Percentiles rank a stretch among this genome's conserved stretches.
Evolutionary conservation across 2,888 invertebrate genomes (phyloP).

Genomic region (Dinocampus coccinellae): DNA sequence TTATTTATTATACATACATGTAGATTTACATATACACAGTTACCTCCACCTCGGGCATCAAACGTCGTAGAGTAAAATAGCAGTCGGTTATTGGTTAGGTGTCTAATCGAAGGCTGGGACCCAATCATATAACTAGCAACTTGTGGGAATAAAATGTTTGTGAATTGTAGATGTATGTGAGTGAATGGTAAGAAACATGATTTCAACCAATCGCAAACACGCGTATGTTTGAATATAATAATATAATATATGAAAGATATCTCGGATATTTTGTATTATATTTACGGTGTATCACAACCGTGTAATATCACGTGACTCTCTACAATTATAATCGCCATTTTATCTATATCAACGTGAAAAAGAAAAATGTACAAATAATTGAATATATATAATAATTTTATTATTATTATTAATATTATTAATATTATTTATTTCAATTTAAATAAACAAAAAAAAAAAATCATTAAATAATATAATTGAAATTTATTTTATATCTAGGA

Average conservation of each 20-base stretch:
- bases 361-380: too few relatives aligned
- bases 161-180: conserved; percentile 1
- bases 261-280: too few relatives aligned
- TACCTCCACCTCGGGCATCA: conserved; percentile 13
- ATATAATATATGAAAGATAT: background rate
- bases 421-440: too few relatives aligned
- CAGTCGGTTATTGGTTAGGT: conserved; percentile 42
- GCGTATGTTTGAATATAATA: background rate
- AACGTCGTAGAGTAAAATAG: background rate
- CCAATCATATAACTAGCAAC: conserved; percentile 13
- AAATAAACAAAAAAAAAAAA: too few relatives aligned
- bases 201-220: conserved; percentile 36
- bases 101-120: conserved; percentile 43
- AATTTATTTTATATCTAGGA: too few relatives aligned
- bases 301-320: too few relatives aligned
- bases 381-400: too few relatives aligned
- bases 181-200: conserved; percentile 40
- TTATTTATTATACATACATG: background rate
- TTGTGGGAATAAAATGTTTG: conserved; percentile 35
- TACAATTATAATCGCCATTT: too few relatives aligned
- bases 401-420: too few relatives aligned
- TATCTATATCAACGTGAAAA: too few relatives aligned
- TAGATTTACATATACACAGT: background rate
- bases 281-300: too few relatives aligned
- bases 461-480: too few relatives aligned